Evolutionary conservation across 2,888 invertebrate species (phyloP), one percentile per base, ranked within the genome.

Genomic region (Agrochola lychnidis): DNA sequence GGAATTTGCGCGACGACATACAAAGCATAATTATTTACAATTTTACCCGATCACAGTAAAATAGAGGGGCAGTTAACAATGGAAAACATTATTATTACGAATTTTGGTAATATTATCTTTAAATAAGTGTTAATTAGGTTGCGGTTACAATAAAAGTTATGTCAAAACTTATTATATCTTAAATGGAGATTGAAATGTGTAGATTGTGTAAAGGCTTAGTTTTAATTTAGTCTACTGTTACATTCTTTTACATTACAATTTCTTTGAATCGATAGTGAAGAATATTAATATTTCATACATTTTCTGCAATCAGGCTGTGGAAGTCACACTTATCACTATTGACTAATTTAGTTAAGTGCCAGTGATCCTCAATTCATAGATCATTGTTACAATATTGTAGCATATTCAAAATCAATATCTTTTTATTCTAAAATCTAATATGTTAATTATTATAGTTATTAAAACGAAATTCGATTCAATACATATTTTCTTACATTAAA

Each of bases 291-390:
- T 25, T 53, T 53, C 7, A 45, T 59, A 14, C 0, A 36, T 51
- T 57, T n/a, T 30, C 68, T 79, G 68, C 51, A 68, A 79, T 57
- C 63, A 57, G 30, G 22, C 5, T 61, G 48, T 9, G 53, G 16
- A 73, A 67, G 14, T 30, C 42, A 2, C 53, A 57, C 25, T 70
- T 70, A 48, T 36, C 9, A 73, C 36, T 69, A 66, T 61, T 64
- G 9, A 67, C 25, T 75, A 45, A 67, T 51, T 81, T 53, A 80
- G n/a, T 67, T 9, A 67, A 79, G 75, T 75, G 76, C 51, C 70
- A 81, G 66, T 81, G 36, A 16, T 67, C 42, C 0, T 61, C 45
- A 74, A 61, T 74, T 79, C 22, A 57, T 57, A 68, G 22, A 71
- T 63, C 42, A 63, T 64, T 64, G 53, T 80, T 74, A 59, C 40